A percentile compares a stretch with the other conserved stretches of the same genome.
Evolutionary conservation across 2,113 vertebrate species (phyloP).

Genomic region (Alligator sinensis): DNA sequence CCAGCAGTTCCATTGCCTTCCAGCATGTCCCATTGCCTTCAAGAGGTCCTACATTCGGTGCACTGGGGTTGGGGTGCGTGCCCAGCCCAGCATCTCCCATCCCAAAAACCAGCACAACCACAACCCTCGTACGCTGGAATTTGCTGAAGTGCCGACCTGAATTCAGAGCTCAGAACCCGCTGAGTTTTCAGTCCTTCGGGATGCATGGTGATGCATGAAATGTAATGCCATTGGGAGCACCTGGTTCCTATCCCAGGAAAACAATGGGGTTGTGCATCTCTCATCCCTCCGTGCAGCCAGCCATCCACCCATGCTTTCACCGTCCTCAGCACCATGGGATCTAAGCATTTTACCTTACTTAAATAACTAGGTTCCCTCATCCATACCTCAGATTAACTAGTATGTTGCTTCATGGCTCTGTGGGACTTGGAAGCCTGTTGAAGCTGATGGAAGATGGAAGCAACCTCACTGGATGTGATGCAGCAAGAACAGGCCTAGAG

Average conservation of each 20-base stretch:
- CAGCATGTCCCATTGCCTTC: no score
- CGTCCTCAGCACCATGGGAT: background rate
- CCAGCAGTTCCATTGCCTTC: no score
- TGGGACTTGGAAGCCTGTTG: background rate
- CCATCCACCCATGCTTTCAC: background rate
- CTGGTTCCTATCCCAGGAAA: background rate
- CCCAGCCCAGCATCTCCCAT: no score
- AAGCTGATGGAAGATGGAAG: no score
- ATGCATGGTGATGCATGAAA: background rate
- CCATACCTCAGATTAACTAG: rapidly evolving
- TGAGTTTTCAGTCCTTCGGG: background rate
- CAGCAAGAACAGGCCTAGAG: background rate
- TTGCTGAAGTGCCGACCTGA: background rate
- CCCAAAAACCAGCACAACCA: no score
- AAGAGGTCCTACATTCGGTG: no score
- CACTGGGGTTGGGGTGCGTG: no score
- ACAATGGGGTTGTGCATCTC: rapidly evolving
- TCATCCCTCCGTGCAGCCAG: background rate
- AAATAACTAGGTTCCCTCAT: background rate
- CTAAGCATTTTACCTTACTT: background rate
- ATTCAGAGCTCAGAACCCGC: rapidly evolving
- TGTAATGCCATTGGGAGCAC: background rate
- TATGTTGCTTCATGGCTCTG: rapidly evolving
- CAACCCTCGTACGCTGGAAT: background rate
- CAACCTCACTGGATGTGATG: background rate